A percentile compares a stretch with the other conserved stretches of the same genome.
phyloP scores from a whole-genome alignment of 2,888 invertebrate genomes.

The Chrysolina haemoptera region DNA sequence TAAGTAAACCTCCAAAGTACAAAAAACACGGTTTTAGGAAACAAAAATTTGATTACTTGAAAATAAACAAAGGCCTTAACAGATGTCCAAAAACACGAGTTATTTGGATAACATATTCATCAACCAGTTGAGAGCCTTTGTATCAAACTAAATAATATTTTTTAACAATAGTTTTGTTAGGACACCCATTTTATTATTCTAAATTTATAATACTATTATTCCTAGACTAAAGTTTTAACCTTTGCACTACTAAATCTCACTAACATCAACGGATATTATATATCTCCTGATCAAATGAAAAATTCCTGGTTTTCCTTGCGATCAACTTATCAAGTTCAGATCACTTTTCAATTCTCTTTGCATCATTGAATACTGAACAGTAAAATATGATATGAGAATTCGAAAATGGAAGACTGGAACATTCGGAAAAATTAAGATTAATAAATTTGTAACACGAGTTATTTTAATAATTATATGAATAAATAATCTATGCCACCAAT shows the following conservation, averaged over 20 bases:
- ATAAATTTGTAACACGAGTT: neutral
- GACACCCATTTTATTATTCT: neutral
- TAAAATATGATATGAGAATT: conserved; percentile 2
- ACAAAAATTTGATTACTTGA: neutral
- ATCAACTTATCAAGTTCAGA: neutral
- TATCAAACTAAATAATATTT: no score
- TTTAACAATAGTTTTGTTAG: neutral
- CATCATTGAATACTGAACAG: neutral
- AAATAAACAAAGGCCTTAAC: neutral
- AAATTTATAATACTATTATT: neutral
- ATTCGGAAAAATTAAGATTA: no score
- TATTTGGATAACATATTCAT: neutral
- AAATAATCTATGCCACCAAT: neutral
- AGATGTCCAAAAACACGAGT: neutral
- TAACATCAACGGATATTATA: neutral
- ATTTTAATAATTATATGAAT: neutral
- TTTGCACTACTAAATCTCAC: neutral
- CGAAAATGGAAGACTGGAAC: neutral
- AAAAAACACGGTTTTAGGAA: neutral
- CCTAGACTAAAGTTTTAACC: neutral
- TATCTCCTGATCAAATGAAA: neutral
- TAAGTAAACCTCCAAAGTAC: neutral
- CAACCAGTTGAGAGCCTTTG: no score
- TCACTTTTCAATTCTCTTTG: neutral
- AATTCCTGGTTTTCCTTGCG: no score